Conservation (phyloP, 2,888 invertebrate species). For the Polyploca ridens region DNA sequence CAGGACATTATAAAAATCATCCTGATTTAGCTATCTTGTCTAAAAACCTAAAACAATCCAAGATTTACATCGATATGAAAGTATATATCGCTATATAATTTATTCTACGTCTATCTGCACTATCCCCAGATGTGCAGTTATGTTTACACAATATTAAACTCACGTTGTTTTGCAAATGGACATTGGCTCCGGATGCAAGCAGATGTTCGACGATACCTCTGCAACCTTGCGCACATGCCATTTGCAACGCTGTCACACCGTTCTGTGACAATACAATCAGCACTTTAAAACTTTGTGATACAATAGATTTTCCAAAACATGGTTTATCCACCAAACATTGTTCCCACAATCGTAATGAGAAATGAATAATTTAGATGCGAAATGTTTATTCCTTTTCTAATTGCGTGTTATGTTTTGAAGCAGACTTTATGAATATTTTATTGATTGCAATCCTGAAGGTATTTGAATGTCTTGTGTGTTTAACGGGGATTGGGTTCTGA, state of each 20-base stretch:
- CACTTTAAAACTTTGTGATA: not conserved
- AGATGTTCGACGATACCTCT: slow-evolving; percentile 88
- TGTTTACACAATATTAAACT: slow-evolving; percentile 34
- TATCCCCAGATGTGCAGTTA: not conserved
- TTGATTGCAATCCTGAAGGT: not conserved
- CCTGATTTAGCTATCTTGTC: too few species aligned
- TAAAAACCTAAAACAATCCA: too few species aligned
- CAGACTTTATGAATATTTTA: slow-evolving; percentile 14
- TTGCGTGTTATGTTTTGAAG: slow-evolving; percentile 23
- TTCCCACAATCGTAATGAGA: slow-evolving; percentile 25
- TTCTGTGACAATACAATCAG: slow-evolving; percentile 71
- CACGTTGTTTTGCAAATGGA: slow-evolving; percentile 88
- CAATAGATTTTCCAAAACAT: not conserved
- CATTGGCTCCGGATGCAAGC: slow-evolving; percentile 85
- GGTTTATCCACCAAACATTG: not conserved
- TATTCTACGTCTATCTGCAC: too few species aligned
- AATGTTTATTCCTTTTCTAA: slow-evolving; percentile 28
- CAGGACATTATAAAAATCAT: not conserved
- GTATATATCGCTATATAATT: too few species aligned
- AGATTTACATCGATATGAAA: too few species aligned
- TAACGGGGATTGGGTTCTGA: not conserved
- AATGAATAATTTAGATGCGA: slow-evolving; percentile 40
- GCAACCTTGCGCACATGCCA: slow-evolving; percentile 88
- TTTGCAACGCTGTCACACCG: slow-evolving; percentile 87
- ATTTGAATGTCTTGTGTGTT: not conserved